Percentiles rank a stretch among this genome's conserved stretches.
These are phyloP conservation scores for Lepeophtheirus nordmannii DNA, from an alignment of 2,888 invertebrate species.

Conservation along the genomic window DNA sequence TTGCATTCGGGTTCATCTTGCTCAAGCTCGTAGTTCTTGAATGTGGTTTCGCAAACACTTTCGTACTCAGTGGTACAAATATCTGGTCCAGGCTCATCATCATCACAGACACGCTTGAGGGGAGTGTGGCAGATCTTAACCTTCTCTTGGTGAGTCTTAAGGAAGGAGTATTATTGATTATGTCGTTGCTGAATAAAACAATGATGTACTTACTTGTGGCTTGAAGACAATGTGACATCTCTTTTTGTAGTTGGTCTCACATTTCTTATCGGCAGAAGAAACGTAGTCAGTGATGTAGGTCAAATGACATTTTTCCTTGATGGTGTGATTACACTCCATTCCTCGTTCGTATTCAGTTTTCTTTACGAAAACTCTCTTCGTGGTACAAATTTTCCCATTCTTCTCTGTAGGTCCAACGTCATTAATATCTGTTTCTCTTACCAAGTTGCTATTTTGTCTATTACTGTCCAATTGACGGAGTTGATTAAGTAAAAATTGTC, in stretches of 20 bases:
- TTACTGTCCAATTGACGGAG: no score
- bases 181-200: background rate
- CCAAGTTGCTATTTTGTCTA: no score
- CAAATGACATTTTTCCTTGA: background rate
- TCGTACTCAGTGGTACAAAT: slow-evolving; percentile 9
- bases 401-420: no score
- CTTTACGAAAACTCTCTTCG: background rate
- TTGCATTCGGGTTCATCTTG: slow-evolving; percentile 7
- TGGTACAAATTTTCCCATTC: no score
- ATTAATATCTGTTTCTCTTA: no score
- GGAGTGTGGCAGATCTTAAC: slow-evolving; percentile 12
- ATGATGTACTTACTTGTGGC: background rate
- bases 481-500: no score
- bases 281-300: background rate
- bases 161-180: background rate
- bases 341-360: background rate
- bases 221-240: background rate
- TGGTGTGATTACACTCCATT: background rate
- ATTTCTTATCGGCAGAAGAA: background rate
- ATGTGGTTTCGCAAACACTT: slow-evolving; percentile 12
- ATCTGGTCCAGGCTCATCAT: background rate
- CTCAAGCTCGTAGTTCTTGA: slow-evolving; percentile 4
- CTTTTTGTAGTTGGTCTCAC: background rate
- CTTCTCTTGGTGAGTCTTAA: background rate
- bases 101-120: background rate